phyloP scores from a whole-genome alignment of 2,113 vertebrate genomes.

The Silurus glanis region DNA sequence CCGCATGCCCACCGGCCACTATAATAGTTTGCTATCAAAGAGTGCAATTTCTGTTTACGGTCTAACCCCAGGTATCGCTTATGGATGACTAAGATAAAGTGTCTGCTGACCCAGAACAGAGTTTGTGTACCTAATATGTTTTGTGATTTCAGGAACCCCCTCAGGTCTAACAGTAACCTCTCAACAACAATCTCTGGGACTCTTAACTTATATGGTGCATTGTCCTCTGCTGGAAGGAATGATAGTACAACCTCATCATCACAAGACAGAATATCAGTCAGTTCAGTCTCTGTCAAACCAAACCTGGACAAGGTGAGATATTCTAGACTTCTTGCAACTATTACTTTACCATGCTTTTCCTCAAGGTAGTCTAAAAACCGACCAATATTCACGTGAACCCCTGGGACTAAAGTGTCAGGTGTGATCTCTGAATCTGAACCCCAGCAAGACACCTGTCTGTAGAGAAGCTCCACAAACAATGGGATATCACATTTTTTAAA shows the following conservation, averaged over 20 bases:
- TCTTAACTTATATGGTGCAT: conserved; percentile 43
- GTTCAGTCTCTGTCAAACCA: conserved; percentile 72
- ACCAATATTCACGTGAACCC: conserved; percentile 67
- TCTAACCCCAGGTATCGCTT: conserved; percentile 65
- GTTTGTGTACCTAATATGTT: conserved; percentile 58
- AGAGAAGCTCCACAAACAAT: conserved; percentile 73
- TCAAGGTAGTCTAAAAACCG: conserved; percentile 69
- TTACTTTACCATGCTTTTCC: conserved; percentile 62
- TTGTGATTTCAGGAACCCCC: conserved; percentile 64
- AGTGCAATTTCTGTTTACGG: conserved; percentile 60
- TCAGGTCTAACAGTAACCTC: conserved; percentile 70
- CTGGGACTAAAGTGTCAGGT: conserved; percentile 60
- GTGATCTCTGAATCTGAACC: conserved; percentile 70
- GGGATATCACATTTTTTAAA: conserved; percentile 66
- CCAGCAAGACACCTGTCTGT: conserved; percentile 57
- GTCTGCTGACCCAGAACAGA: conserved; percentile 72
- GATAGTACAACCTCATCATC: conserved; percentile 58
- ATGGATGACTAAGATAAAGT: conserved; percentile 68
- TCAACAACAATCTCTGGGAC: conserved; percentile 69
- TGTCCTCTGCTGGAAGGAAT: conserved; percentile 31
- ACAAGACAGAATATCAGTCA: conserved; percentile 71
- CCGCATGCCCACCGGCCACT: conserved; percentile 61
- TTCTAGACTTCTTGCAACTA: conserved; percentile 63
- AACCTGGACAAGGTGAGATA: conserved; percentile 70
- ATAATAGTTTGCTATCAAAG: conserved; percentile 70